Evolutionary conservation across 2,113 vertebrate genomes (phyloP).

Genomic region (Prionailurus viverrinus): DNA sequence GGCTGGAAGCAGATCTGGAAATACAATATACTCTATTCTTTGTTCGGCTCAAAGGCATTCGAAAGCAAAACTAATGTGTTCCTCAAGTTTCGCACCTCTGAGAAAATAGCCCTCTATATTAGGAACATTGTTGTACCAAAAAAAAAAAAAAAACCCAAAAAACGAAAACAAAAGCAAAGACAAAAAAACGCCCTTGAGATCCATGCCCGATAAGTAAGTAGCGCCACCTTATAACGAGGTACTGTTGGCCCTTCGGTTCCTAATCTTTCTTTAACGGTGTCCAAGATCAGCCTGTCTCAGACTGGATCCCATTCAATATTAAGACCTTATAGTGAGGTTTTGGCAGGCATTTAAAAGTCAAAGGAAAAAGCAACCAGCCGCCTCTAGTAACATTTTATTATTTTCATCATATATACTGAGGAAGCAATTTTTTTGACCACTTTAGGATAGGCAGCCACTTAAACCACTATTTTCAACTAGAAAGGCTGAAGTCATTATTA

Average conservation of each 20-base stretch:
- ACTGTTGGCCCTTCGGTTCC: neutral
- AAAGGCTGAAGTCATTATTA: neutral
- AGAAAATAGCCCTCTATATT: conserved; percentile 1
- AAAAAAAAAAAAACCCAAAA: no score
- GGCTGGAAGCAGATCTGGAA: neutral
- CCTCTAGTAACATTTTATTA: neutral
- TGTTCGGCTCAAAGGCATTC: conserved; percentile 3
- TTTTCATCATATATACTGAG: conserved; percentile 30
- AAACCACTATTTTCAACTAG: neutral
- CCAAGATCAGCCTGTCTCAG: conserved; percentile 15
- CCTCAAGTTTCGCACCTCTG: neutral
- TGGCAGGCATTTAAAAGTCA: conserved; percentile 32
- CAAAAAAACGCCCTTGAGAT: neutral
- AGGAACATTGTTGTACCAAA: neutral
- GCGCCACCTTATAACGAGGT: neutral
- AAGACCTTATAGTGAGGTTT: neutral
- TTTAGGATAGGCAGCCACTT: neutral
- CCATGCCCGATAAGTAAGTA: neutral
- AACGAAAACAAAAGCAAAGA: no score
- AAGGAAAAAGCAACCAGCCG: neutral
- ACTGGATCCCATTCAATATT: neutral
- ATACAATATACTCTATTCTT: neutral
- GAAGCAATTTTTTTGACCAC: neutral
- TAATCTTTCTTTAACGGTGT: neutral
- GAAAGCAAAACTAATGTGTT: conserved; percentile 38